Evolutionary conservation across 2,113 vertebrate species (phyloP), one percentile per base, ranked within the genome.

Genomic region (Colistium nudipinnis): DNA sequence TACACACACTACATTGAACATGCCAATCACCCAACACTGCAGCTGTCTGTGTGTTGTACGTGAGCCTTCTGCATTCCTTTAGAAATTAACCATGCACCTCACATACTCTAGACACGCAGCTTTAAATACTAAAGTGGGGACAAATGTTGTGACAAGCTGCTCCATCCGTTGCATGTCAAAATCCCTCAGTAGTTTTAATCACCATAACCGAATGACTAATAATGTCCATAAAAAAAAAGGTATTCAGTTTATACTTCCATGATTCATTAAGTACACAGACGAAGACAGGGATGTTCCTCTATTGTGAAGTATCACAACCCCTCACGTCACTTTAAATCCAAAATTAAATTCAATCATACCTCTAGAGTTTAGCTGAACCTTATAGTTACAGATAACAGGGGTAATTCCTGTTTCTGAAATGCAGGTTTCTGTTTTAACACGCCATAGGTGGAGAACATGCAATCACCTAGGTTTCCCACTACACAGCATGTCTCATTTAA

Each of bases 1-100:
- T 89, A 86, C 74, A 62, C 78, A 88, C 83, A 88, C 84, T 70
- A 72, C 87, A 90, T 87, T 89, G 84, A 86, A 89, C 84, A 60
- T 74, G 89, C 65, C 89, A 90, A 84, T 92, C 89, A 92, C 33
- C 64, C 25, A 9, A 52, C 49, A 70, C 72, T 62, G 84, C 89
- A 89, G 89, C 77, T 89, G 84, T 86, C 87, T 76, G 82, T 55
- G 78, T 79, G 82, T 83, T 78, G 83, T 86, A 76, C 74, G 74
- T 66, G 72, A 83, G 82, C 78, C 78, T 77, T 85, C 85, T 85
- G 79, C 90, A 88, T 89, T 89, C 87, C 85, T 89, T 84, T 76
- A 80, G 73, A 87, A 89, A 89, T 88, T 47, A 88, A 82, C 68
- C 19, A 39, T 59, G 73, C 65, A 69, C 84, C 82, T 85, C 47